phyloP scores from a whole-genome alignment of 2,113 vertebrate species.

The Terrapene triunguis region DNA sequence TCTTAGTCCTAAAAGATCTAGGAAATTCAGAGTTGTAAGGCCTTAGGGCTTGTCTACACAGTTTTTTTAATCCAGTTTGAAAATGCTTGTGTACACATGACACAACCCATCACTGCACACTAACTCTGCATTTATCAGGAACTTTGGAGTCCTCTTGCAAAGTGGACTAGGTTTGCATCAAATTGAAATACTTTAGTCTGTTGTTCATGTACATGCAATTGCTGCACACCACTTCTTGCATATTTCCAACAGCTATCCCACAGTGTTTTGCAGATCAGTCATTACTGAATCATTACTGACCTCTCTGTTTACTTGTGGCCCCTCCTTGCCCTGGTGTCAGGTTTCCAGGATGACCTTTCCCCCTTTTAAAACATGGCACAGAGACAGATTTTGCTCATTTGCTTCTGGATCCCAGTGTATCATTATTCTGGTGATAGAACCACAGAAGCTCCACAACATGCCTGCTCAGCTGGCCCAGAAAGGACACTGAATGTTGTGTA shows the following conservation, averaged over 20 bases:
- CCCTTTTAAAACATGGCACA: background rate
- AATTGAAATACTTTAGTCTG: background rate
- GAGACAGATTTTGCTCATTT: background rate
- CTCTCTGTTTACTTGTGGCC: too few relatives aligned
- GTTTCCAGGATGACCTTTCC: too few relatives aligned
- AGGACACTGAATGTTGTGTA: too few relatives aligned
- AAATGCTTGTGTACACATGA: background rate
- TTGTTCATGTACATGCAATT: background rate
- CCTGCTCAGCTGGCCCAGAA: too few relatives aligned
- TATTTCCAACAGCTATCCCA: background rate
- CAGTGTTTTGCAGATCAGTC: background rate
- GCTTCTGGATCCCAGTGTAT: background rate
- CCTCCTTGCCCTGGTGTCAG: too few relatives aligned
- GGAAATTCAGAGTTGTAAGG: background rate
- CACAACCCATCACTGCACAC: background rate
- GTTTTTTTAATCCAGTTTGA: background rate
- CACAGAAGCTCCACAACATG: background rate
- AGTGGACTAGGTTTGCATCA: background rate
- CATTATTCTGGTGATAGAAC: background rate
- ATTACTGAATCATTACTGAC: too few relatives aligned
- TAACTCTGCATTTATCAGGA: background rate
- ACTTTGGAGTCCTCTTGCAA: background rate
- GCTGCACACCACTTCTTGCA: background rate
- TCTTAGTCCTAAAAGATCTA: background rate
- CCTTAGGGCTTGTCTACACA: background rate